Conservation (phyloP, 2,888 invertebrate genomes). For the Sympetrum striolatum region DNA sequence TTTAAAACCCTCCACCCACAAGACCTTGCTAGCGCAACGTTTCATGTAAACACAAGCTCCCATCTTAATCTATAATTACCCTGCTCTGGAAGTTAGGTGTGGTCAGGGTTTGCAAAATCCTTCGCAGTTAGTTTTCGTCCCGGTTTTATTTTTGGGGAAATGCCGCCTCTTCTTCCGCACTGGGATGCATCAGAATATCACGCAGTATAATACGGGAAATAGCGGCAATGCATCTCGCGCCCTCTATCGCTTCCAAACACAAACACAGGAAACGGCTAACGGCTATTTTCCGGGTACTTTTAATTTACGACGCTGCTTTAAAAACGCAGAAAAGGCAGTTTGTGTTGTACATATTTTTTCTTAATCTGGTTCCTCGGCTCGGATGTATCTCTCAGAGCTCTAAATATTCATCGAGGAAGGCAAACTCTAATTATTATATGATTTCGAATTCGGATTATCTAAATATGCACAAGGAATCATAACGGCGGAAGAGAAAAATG, state of each 20-base stretch:
- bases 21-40: not conserved
- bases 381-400: not conserved
- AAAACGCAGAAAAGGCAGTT: not conserved
- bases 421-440: no score
- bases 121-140: constrained; percentile 35
- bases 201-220: constrained; percentile 42
- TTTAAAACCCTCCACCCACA: not conserved
- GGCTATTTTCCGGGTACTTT: constrained; percentile 37
- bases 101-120: constrained; percentile 43
- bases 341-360: not conserved
- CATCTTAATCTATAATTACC: constrained; percentile 40
- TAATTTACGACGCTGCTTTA: constrained; percentile 20
- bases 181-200: constrained; percentile 32
- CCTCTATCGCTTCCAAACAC: constrained; percentile 26
- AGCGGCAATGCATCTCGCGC: constrained; percentile 32
- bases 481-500: no score
- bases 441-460: no score
- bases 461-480: no score
- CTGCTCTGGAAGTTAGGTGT: constrained; percentile 12
- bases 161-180: constrained; percentile 12
- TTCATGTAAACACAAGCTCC: constrained; percentile 36
- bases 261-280: constrained; percentile 40
- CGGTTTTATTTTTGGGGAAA: constrained; percentile 41
- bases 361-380: not conserved
- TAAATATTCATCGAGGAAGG: no score